Conservation (phyloP, 2,797 vertebrate species). For the Simalia tracyae region DNA sequence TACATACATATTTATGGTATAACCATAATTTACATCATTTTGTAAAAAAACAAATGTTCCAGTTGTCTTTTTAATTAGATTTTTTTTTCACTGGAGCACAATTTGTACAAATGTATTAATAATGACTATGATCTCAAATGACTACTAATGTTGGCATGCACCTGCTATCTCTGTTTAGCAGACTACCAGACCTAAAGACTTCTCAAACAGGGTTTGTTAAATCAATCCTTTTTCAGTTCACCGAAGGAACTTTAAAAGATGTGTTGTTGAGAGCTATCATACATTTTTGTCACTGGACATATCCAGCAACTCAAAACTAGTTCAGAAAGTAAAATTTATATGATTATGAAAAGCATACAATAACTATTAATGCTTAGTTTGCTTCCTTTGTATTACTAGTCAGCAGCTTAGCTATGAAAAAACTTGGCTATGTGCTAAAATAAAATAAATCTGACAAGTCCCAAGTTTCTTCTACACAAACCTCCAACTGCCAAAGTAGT, state of each 20-base stretch:
- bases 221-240: background rate
- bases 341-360: background rate
- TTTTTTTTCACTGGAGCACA: background rate
- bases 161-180: background rate
- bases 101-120: background rate
- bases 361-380: background rate
- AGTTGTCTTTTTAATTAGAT: background rate
- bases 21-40: background rate
- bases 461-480: background rate
- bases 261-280: background rate
- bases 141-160: background rate
- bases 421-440: background rate
- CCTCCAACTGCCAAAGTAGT: background rate
- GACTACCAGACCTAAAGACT: background rate
- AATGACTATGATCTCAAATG: background rate
- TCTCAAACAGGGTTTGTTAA: background rate
- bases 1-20: background rate
- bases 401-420: background rate
- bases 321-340: background rate
- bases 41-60: background rate
- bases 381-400: background rate
- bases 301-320: background rate
- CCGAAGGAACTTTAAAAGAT: background rate
- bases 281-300: background rate
- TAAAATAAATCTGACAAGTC: background rate